Base-by-base conservation (phyloP, 64 coral and sea anemone species). In the Platygyra sinensis region DNA sequence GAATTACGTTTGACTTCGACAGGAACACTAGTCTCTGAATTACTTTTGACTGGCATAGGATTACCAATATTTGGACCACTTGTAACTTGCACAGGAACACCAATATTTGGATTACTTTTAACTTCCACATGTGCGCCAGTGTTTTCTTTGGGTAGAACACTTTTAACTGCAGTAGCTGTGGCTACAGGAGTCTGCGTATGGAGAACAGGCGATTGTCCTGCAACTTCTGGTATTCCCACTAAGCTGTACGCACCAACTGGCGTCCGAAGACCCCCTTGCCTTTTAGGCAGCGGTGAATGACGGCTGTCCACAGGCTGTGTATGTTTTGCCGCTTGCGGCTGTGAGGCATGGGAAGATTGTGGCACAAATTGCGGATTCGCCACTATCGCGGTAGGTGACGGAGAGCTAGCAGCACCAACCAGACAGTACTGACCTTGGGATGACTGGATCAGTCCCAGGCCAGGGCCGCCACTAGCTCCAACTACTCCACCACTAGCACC, bases 161-260 rank as follows among this genome's bases (percentile, higher is more conserved):
- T 61, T 27, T 62, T 62, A 36, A 30, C 22, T 27, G 65, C 1
- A 5, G 65, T 22, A 69, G 65, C 24, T n/a, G 10, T 69, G 25
- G 10, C 22, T 29, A 69, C n/a, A 27, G 65, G 20, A 10, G 6
- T 25, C 10, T 24, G 65, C n/a, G 59, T 13, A 32, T 12, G 6
- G 80, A 39, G 8, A 62, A 81, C 29, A 1, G 55, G 55, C 5
- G 33, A 49, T 71, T 71, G 62, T 32, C 60, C 46, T 4, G 0
- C 24, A 1, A 18, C 24, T 28, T n/a, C 81, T 25, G 81, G 81
- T 8, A 85, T 85, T 16, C 81, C 81, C 12, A 85, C 30, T 11
- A 85, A 85, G 63, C 24, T 50, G 63, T 85, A 85, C 39, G 54
- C 30, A 13, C 80, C 89, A 10, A 83, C 72, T 10, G 79, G 15